These are phyloP conservation scores for Stratiolaelaps scimitus DNA, from an alignment of 1,140 invertebrate genomes.

Conservation along the genomic window DNA sequence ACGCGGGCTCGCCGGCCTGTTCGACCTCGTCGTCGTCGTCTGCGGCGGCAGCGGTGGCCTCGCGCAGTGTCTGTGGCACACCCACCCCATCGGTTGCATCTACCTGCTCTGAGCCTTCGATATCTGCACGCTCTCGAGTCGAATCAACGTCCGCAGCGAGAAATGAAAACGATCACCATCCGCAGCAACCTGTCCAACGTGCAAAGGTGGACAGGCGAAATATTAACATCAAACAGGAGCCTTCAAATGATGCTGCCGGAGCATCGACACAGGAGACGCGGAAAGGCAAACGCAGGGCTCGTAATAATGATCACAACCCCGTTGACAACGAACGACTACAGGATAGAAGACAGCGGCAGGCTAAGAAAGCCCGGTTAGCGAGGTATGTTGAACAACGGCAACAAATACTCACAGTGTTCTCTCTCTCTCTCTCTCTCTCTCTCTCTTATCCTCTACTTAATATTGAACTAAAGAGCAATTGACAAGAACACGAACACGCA, in stretches of 20 bases:
- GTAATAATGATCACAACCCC: too few relatives aligned
- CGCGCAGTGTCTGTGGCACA: slow-evolving; percentile 18
- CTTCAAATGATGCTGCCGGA: too few relatives aligned
- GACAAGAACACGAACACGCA: too few relatives aligned
- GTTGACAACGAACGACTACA: background rate
- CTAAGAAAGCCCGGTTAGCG: slow-evolving; percentile 9
- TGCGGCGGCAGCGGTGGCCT: too few relatives aligned
- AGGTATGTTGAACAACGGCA: background rate
- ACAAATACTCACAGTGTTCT: too few relatives aligned
- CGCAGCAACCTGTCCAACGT: background rate
- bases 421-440: too few relatives aligned
- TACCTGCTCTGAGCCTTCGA: slow-evolving; percentile 4
- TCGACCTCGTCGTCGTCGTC: slow-evolving; percentile 11
- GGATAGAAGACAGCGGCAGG: slow-evolving; percentile 6
- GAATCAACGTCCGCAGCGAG: slow-evolving; percentile 1
- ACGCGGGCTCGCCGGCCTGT: background rate
- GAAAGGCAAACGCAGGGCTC: too few relatives aligned
- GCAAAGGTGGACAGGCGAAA: too few relatives aligned
- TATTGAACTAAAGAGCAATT: too few relatives aligned
- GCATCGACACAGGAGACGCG: too few relatives aligned
- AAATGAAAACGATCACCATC: background rate
- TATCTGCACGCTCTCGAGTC: background rate
- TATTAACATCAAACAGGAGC: too few relatives aligned
- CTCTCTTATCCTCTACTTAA: too few relatives aligned
- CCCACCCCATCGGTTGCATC: slow-evolving; percentile 18